These are phyloP conservation scores for Apis laboriosa DNA, from an alignment of 1,140 invertebrate genomes.

Conservation along the genomic window DNA sequence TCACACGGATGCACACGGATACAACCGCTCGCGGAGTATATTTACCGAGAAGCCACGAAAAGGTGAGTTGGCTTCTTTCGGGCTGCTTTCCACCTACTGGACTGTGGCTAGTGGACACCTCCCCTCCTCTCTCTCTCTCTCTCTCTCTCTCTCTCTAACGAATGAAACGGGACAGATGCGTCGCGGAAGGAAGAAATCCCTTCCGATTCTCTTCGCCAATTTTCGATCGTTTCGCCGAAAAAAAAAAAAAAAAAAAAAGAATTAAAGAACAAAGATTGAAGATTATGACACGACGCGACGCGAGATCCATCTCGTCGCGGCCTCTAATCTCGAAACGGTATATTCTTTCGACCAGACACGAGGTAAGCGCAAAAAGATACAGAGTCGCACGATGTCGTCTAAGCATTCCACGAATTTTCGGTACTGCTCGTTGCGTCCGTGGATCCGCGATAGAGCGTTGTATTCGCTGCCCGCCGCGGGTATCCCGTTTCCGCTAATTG, in stretches of 20 bases:
- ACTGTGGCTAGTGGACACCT: too few species aligned
- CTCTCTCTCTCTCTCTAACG: too few species aligned
- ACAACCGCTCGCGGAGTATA: conserved; percentile 7
- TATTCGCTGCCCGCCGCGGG: background rate
- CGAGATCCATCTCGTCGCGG: background rate
- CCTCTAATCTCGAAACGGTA: conserved; percentile 48
- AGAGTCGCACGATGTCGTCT: conserved; percentile 19
- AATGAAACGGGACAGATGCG: conserved; percentile 14
- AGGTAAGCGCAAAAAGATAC: conserved; percentile 65
- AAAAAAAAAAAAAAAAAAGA: too few species aligned
- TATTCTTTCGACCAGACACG: conserved; percentile 62
- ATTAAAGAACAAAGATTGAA: background rate
- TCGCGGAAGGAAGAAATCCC: background rate
- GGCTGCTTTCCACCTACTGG: conserved; percentile 36
- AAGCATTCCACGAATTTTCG: conserved; percentile 61
- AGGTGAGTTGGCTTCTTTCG: conserved; percentile 43
- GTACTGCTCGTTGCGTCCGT: conserved; percentile 3
- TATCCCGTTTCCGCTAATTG: conserved; percentile 36
- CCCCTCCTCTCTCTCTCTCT: too few species aligned
- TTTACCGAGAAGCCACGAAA: conserved; percentile 48
- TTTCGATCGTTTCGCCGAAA: too few species aligned
- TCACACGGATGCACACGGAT: conserved; percentile 36
- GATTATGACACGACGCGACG: background rate
- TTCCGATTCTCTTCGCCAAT: too few species aligned
- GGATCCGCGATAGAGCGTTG: background rate